These are phyloP conservation scores for Lophochroa leadbeateri DNA, from an alignment of 2,113 vertebrate species.

Conservation along the genomic window DNA sequence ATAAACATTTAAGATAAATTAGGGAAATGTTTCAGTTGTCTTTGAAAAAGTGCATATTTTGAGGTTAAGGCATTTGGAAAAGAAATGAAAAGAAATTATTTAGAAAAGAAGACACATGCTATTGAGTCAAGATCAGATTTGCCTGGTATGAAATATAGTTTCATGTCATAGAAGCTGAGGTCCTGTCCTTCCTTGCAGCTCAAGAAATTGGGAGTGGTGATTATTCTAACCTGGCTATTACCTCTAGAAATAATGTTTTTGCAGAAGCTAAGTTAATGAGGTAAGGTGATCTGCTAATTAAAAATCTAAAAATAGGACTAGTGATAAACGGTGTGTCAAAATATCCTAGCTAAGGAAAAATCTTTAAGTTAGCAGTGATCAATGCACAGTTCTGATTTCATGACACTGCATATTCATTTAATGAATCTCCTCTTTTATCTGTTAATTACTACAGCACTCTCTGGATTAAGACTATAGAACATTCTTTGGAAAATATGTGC, in stretches of 20 bases:
- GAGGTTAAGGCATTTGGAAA: slow-evolving; percentile 7
- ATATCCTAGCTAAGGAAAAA: slow-evolving; percentile 74
- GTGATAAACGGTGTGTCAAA: slow-evolving; percentile 85
- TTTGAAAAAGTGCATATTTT: not conserved
- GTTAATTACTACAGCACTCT: slow-evolving; percentile 81
- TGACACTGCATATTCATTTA: slow-evolving; percentile 83
- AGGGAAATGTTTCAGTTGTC: not conserved
- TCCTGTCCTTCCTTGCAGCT: slow-evolving; percentile 31
- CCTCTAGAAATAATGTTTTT: slow-evolving; percentile 73
- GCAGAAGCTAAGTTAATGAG: slow-evolving; percentile 78
- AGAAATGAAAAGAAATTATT: not conserved
- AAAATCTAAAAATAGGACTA: slow-evolving; percentile 86
- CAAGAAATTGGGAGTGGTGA: slow-evolving; percentile 27
- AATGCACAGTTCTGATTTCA: slow-evolving; percentile 74
- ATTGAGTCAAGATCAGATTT: slow-evolving; percentile 26
- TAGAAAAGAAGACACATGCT: not conserved
- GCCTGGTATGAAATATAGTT: not conserved
- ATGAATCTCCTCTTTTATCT: slow-evolving; percentile 81
- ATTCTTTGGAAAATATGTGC: slow-evolving; percentile 56
- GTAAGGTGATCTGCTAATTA: slow-evolving; percentile 83
- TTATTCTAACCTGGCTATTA: slow-evolving; percentile 66
- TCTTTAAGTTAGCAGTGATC: slow-evolving; percentile 75
- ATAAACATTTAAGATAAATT: slow-evolving; percentile 17
- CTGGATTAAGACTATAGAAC: slow-evolving; percentile 72
- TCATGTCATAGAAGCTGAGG: not conserved